Base-by-base conservation (phyloP, 2,888 invertebrate species). In the Erannis defoliaria region DNA sequence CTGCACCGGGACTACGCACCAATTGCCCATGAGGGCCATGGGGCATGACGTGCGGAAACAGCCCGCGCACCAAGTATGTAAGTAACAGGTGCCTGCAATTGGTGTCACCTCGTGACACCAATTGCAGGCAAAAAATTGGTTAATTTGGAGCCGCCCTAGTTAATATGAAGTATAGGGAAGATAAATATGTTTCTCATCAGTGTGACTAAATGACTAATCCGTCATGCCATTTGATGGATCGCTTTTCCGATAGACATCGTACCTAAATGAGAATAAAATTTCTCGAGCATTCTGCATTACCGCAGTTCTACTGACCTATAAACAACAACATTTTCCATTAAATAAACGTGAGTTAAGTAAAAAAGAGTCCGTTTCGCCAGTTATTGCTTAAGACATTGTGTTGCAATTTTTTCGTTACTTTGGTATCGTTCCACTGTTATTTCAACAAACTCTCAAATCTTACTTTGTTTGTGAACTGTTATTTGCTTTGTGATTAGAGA, bases 211-310 rank as follows among this genome's bases (percentile, higher is more conserved):
- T 64, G 42, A 73, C 67, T 58, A 72, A 76, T 67, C 70, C 67
- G 72, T 77, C 74, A 70, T 42, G 35, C 19, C 57, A 49, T 70
- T 64, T 80, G 79, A 80, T 78, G 70, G 76, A 80, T 80, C 69
- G 54, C 46, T 63, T 54, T 68, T 65, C 65, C 64, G 67, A 54
- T 51, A 60, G 60, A 35, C 31, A 16, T 48, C 26, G 12, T 18
- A 19, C n/a, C n/a, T 26, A 26, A 55, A 43, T 23, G 49, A 53
- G 61, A 50, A 68, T 67, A 64, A 56, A 40, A 58, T 21, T 5
- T 14, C 1, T 26, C 4, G 26, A 26, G 2, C 6, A 26, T 8
- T n/a, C 4, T 50, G n/a, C 16, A 26, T 38, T 50, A 40, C 18
- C 16, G 18, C 23, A 29, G 5, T 9, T 12, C 19, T 26, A 18